Conservation (phyloP, 2,797 vertebrate species). For the Aphelocoma californica region DNA sequence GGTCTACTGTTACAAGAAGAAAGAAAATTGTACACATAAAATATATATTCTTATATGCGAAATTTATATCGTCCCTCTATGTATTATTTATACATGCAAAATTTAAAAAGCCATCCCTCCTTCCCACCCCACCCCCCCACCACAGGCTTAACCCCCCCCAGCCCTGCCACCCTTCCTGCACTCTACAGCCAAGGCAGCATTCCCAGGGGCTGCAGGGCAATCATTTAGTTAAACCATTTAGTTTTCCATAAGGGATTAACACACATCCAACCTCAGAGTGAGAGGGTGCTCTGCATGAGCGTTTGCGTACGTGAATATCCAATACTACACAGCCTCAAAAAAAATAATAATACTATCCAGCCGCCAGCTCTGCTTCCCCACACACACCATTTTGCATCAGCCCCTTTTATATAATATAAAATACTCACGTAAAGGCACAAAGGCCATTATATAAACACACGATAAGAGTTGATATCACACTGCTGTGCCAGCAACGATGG, state of each 20-base stretch:
- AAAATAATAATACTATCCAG: constrained; percentile 22
- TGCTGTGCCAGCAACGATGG: too few relatives aligned
- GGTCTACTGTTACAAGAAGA: background rate
- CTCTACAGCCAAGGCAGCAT: constrained; percentile 1
- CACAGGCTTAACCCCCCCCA: background rate
- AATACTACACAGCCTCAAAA: constrained; percentile 18
- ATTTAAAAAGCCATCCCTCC: background rate
- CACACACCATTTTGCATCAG: constrained; percentile 60
- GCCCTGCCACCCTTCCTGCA: background rate
- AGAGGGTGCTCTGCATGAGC: constrained; percentile 16
- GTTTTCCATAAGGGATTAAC: constrained; percentile 54
- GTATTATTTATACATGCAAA: background rate
- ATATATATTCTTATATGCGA: background rate
- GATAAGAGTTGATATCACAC: too few relatives aligned
- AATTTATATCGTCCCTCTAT: background rate
- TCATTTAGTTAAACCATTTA: constrained; percentile 55
- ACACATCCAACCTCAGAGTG: background rate
- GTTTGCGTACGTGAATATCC: constrained; percentile 45
- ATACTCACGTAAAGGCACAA: too few relatives aligned
- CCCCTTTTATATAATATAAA: background rate
- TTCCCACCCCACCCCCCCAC: background rate
- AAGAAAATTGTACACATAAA: background rate
- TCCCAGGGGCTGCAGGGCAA: constrained; percentile 33
- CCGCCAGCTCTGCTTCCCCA: background rate
- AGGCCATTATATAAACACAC: too few relatives aligned